Evolutionary conservation across 2,797 vertebrate species (phyloP).

Genomic region (Cichlasoma orientale): DNA sequence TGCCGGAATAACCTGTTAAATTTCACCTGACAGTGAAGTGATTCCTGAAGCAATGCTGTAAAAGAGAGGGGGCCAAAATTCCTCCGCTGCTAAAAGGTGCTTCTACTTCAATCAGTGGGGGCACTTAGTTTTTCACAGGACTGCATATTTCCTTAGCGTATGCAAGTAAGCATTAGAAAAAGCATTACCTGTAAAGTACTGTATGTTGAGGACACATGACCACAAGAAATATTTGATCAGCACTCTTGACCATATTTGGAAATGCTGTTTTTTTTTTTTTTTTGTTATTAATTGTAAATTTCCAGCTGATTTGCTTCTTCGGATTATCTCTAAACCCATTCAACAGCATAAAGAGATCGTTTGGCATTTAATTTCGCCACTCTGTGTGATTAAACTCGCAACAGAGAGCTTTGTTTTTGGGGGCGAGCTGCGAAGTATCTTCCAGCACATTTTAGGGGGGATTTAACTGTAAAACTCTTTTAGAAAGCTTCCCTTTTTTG

Average conservation of each 20-base stretch:
- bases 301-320: neutral
- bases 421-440: constrained; percentile 5
- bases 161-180: too few species aligned
- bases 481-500: constrained; percentile 45
- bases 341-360: neutral
- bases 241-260: neutral
- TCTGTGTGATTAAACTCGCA: neutral
- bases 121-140: neutral
- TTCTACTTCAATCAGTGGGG: neutral
- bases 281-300: neutral
- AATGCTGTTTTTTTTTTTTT: neutral
- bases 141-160: neutral
- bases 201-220: neutral
- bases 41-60: neutral
- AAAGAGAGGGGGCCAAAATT: neutral
- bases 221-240: neutral
- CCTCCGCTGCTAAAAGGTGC: neutral
- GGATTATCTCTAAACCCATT: neutral
- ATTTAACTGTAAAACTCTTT: constrained; percentile 46
- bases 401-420: constrained; percentile 35
- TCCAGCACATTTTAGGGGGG: constrained; percentile 41
- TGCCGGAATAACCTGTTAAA: neutral
- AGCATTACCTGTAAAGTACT: neutral
- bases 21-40: neutral
- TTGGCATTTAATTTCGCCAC: neutral